phyloP scores from a whole-genome alignment of 2,113 vertebrate genomes.

The Mixornis gularis region DNA sequence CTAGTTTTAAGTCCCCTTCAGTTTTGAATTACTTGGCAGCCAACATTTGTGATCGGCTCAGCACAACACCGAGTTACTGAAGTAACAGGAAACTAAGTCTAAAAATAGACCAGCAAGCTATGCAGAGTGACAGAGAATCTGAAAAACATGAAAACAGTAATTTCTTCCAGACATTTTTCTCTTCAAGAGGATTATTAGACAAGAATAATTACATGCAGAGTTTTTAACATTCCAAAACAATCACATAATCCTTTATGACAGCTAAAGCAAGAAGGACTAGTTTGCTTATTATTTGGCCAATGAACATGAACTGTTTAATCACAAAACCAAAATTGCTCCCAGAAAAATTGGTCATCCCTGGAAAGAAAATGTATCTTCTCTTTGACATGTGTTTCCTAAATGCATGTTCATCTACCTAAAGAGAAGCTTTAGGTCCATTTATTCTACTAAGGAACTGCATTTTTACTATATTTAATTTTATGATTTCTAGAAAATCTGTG shows the following conservation, averaged over 20 bases:
- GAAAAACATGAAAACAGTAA: not conserved
- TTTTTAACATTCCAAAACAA: constrained; percentile 5
- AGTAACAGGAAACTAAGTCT: not conserved
- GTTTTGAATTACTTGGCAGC: not conserved
- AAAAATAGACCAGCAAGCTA: not conserved
- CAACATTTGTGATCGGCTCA: not conserved
- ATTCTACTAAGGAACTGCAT: not conserved
- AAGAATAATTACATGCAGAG: not conserved
- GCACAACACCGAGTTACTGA: not conserved
- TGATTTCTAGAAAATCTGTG: not conserved
- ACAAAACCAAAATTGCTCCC: not conserved
- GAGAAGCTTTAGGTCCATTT: not conserved
- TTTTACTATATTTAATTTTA: not conserved
- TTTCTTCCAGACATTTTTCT: not conserved
- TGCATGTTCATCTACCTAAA: not conserved
- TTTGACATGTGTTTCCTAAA: not conserved
- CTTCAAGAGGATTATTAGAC: not conserved
- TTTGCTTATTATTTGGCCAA: not conserved
- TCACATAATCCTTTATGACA: not conserved
- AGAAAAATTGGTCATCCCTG: not conserved
- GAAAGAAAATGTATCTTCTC: not conserved
- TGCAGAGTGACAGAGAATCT: not conserved
- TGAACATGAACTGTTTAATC: not conserved
- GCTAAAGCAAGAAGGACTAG: not conserved
- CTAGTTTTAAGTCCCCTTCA: constrained; percentile 1